A percentile compares a stretch with the other conserved stretches of the same genome.
Evolutionary conservation across 1,140 invertebrate genomes (phyloP).

Genomic region (Leptinotarsa undecemlineata): DNA sequence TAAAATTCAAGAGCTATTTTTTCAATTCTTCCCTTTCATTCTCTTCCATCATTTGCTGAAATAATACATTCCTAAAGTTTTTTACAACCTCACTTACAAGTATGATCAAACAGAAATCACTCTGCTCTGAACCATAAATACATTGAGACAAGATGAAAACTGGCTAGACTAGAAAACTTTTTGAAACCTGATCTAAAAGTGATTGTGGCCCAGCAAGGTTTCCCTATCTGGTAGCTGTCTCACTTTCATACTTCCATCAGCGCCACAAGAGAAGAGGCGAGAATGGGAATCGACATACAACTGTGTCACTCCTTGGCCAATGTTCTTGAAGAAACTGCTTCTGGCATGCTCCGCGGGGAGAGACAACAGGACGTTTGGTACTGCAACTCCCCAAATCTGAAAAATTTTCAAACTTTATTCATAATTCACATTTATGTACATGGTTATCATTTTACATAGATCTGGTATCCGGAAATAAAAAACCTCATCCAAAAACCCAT

Average conservation of each 20-base stretch:
- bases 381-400: constrained; percentile 90
- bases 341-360: constrained; percentile 92
- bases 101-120: too few species aligned
- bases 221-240: constrained; percentile 81
- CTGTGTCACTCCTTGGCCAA: constrained; percentile 95
- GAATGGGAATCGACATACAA: constrained; percentile 84
- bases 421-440: not conserved
- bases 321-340: constrained; percentile 94
- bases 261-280: constrained; percentile 95
- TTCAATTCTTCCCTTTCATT: too few species aligned
- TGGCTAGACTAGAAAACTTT: not conserved
- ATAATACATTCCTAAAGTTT: too few species aligned
- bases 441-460: too few species aligned
- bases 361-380: constrained; percentile 82
- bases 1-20: too few species aligned
- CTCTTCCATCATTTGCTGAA: too few species aligned
- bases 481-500: too few species aligned
- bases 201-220: constrained; percentile 44
- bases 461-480: too few species aligned
- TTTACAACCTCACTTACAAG: too few species aligned
- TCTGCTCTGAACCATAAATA: not conserved
- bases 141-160: not conserved
- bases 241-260: constrained; percentile 98
- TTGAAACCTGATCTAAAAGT: not conserved
- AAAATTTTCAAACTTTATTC: constrained; percentile 22